phyloP scores from a whole-genome alignment of 2,797 vertebrate genomes.

The Graptemys geographica region DNA sequence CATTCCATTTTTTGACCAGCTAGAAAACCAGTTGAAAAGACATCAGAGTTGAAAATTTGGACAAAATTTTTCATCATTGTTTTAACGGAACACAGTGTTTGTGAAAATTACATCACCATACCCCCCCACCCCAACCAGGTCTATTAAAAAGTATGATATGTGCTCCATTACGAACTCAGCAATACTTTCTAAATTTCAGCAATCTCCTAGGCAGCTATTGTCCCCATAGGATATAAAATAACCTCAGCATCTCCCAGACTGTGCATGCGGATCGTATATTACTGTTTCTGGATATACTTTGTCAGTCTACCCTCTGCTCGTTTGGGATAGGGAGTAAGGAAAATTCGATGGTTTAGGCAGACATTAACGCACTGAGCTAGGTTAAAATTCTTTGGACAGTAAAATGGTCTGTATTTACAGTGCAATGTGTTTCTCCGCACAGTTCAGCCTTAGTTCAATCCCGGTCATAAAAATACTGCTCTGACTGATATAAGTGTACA shows the following conservation, averaged over 20 bases:
- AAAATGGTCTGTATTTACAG: constrained; percentile 56
- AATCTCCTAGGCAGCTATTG: not conserved
- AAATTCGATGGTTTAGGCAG: constrained; percentile 29
- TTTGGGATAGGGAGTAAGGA: constrained; percentile 34
- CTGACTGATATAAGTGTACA: constrained; percentile 33
- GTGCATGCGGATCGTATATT: not conserved
- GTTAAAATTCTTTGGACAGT: constrained; percentile 31
- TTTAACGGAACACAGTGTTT: not conserved
- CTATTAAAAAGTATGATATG: not conserved
- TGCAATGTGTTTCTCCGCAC: constrained; percentile 17
- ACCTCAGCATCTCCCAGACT: not conserved
- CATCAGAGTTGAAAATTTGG: not conserved
- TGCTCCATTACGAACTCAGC: not conserved
- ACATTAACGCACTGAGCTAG: constrained; percentile 7
- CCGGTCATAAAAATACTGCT: constrained; percentile 57
- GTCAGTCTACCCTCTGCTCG: not conserved
- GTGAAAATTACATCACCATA: not conserved
- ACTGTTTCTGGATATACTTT: not conserved
- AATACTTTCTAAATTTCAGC: constrained; percentile 5
- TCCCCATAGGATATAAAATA: not conserved
- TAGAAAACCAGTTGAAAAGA: not conserved
- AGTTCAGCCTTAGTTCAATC: constrained; percentile 70
- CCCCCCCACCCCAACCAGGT: not conserved
- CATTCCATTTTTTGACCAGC: not conserved
- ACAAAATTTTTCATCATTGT: not conserved